Evolutionary conservation across 2,888 invertebrate genomes (phyloP).

Genomic region (Harmothoe impar): DNA sequence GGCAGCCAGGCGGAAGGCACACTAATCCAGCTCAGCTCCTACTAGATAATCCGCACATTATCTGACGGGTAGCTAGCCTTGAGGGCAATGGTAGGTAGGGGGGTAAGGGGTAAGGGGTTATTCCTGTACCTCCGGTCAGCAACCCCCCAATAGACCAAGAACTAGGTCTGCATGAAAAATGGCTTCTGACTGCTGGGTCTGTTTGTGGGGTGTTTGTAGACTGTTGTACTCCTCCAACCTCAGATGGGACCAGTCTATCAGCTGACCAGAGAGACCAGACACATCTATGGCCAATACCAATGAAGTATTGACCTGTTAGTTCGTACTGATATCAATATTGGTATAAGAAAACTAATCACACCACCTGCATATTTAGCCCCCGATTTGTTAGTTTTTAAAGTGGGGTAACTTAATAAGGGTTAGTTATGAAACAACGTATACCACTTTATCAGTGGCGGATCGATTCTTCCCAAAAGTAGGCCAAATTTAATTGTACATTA

Average conservation of each 20-base stretch:
- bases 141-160: not conserved
- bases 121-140: not conserved
- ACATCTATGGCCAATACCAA: not conserved
- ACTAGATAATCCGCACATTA: not conserved
- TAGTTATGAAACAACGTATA: no score
- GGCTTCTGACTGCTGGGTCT: not conserved
- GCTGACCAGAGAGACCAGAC: not conserved
- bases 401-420: no score
- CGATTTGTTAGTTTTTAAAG: no score
- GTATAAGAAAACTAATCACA: no score
- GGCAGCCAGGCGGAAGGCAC: not conserved
- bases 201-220: not conserved
- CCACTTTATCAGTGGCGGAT: no score
- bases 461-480: no score
- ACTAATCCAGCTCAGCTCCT: not conserved
- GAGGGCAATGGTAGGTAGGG: not conserved
- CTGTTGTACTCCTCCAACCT: not conserved
- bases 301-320: not conserved
- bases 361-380: no score
- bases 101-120: not conserved
- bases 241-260: not conserved
- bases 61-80: not conserved
- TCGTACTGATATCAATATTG: not conserved
- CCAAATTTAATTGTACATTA: no score
- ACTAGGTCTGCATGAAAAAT: constrained; percentile 7